Conservation (phyloP, 2,113 vertebrate genomes). For the Hypocryptadius cinnamomeus region DNA sequence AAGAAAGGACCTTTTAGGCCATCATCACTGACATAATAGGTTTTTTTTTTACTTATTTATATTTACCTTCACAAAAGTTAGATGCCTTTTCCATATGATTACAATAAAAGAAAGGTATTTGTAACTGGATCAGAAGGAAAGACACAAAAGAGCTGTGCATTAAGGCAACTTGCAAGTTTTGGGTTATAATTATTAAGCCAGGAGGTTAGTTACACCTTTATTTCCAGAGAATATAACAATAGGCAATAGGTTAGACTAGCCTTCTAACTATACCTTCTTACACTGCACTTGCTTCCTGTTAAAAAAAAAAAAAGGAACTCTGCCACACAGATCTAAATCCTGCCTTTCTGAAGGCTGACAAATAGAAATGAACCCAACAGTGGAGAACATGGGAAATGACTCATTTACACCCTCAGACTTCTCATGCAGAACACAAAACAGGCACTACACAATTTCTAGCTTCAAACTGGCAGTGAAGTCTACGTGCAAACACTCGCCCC, state of each 20-base stretch:
- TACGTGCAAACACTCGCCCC: background rate
- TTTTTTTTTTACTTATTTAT: background rate
- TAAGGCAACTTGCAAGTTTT: background rate
- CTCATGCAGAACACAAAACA: background rate
- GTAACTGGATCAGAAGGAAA: background rate
- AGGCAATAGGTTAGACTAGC: background rate
- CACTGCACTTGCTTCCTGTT: background rate
- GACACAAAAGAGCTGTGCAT: background rate
- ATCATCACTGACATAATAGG: background rate
- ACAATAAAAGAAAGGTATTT: background rate
- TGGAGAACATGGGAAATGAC: background rate
- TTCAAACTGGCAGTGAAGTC: background rate
- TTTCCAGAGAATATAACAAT: background rate
- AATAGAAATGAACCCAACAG: background rate
- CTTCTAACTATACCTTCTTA: background rate
- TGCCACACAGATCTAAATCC: background rate
- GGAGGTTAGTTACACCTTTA: background rate
- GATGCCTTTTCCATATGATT: background rate
- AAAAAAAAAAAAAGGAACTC: background rate
- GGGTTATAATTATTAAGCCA: background rate
- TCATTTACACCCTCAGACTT: background rate
- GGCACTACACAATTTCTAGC: background rate
- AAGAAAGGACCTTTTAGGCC: background rate
- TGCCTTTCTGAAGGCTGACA: background rate
- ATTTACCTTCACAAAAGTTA: background rate